A percentile compares a stretch with the other conserved stretches of the same genome.
Conservation (phyloP, 1,140 invertebrate genomes). For the Zaprionus davidi region DNA sequence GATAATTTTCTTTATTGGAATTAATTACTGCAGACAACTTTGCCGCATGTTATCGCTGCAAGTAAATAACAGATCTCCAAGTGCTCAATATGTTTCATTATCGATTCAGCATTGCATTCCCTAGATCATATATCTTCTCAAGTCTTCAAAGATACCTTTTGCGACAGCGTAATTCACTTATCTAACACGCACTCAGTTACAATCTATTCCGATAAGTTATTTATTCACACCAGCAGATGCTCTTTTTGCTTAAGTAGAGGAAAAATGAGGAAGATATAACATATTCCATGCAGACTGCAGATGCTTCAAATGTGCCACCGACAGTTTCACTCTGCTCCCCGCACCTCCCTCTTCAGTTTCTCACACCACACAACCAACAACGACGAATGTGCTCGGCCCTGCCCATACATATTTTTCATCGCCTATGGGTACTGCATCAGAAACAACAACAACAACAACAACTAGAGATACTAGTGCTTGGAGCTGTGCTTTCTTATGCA, state of each 20-base stretch:
- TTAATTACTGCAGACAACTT: background rate
- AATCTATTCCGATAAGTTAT: constrained; percentile 50
- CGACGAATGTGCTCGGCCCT: constrained; percentile 15
- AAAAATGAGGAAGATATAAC: constrained; percentile 28
- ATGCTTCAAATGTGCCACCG: constrained; percentile 42
- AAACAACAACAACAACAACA: constrained; percentile 14
- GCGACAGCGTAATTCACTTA: constrained; percentile 33
- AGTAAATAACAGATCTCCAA: background rate
- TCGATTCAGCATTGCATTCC: background rate
- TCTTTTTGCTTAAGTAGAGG: constrained; percentile 11
- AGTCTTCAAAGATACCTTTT: constrained; percentile 15
- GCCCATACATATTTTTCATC: constrained; percentile 19
- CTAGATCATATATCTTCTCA: background rate
- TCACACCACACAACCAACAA: too few relatives aligned
- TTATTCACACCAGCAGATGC: constrained; percentile 45
- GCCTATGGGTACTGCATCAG: constrained; percentile 10
- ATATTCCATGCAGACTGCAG: constrained; percentile 28
- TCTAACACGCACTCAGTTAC: constrained; percentile 34
- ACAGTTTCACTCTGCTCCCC: constrained; percentile 22
- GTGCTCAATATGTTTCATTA: background rate
- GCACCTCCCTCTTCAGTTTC: background rate
- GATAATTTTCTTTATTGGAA: background rate
- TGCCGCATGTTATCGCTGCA: background rate
- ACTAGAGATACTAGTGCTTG: background rate
- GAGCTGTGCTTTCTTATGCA: constrained; percentile 68